These are phyloP conservation scores for Microctenopoma lineatum DNA, from an alignment of 2,797 vertebrate species.

Conservation along the genomic window DNA sequence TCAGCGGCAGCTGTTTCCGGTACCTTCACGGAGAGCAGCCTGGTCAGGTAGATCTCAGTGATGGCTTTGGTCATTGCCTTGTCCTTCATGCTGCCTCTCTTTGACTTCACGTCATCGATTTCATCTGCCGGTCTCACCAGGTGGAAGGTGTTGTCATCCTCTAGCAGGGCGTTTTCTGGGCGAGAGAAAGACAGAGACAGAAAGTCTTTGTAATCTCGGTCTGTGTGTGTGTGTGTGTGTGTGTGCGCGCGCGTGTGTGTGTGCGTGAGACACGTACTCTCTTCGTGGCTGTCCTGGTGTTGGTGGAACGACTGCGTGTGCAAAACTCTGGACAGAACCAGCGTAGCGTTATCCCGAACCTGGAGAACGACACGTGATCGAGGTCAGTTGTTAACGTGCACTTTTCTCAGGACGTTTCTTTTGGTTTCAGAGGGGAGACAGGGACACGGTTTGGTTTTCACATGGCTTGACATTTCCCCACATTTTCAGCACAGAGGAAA, in stretches of 20 bases:
- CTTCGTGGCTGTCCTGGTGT: constrained; percentile 93
- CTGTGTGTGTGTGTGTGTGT: not conserved
- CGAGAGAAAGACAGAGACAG: too few species aligned
- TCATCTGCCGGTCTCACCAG: constrained; percentile 92
- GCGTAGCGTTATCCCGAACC: constrained; percentile 94
- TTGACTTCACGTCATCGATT: constrained; percentile 93
- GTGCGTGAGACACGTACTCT: constrained; percentile 85
- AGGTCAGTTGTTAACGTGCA: too few species aligned
- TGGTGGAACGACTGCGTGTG: constrained; percentile 93
- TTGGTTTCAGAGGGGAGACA: constrained; percentile 36
- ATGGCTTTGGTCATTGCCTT: constrained; percentile 98
- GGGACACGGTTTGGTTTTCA: not conserved
- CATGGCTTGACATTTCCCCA: constrained; percentile 45
- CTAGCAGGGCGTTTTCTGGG: constrained; percentile 90
- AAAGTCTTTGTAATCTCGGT: too few species aligned
- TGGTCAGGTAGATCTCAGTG: constrained; percentile 98
- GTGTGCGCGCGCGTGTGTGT: constrained; percentile 20
- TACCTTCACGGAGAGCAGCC: constrained; percentile 97
- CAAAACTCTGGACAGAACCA: constrained; percentile 92
- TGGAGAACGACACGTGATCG: constrained; percentile 65
- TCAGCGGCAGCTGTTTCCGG: too few species aligned
- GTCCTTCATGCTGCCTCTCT: constrained; percentile 95
- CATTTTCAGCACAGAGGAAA: constrained; percentile 10
- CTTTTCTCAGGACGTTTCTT: not conserved
- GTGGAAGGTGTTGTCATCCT: constrained; percentile 97